Evolutionary conservation across 64 coral and sea anemone species (phyloP).

Genomic region (Dendronephthya gigantea): DNA sequence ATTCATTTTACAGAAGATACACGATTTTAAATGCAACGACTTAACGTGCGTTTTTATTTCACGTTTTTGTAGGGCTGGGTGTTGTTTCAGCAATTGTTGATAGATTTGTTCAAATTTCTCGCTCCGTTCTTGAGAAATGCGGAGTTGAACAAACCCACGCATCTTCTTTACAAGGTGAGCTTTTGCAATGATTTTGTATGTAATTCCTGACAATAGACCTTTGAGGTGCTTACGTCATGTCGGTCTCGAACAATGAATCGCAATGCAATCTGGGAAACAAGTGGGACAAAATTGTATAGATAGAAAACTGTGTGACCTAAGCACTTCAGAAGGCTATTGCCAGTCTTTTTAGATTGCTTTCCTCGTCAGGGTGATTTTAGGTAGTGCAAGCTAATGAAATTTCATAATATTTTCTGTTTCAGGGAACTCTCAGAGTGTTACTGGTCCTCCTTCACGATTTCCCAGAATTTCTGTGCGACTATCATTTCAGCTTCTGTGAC

Average conservation of each 20-base stretch:
- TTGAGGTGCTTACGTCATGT: too few relatives aligned
- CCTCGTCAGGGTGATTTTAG: too few relatives aligned
- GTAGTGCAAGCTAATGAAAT: not conserved
- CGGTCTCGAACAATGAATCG: too few relatives aligned
- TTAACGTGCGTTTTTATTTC: not conserved
- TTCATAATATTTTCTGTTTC: not conserved
- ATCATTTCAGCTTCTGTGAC: constrained; percentile 99
- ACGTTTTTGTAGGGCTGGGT: constrained; percentile 74
- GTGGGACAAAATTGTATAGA: too few relatives aligned
- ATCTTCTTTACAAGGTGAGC: constrained; percentile 84
- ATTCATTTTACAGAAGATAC: not conserved
- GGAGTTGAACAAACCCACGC: constrained; percentile 80
- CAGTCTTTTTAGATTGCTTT: too few relatives aligned
- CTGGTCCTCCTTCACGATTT: constrained; percentile 93
- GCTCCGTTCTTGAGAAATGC: constrained; percentile 96
- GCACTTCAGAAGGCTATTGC: too few relatives aligned
- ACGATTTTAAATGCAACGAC: too few relatives aligned
- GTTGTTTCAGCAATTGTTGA: constrained; percentile 83
- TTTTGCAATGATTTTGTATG: not conserved
- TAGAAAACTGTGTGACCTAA: too few relatives aligned
- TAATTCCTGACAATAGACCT: too few relatives aligned
- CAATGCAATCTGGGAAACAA: too few relatives aligned
- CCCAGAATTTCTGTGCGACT: constrained; percentile 98
- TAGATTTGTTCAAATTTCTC: constrained; percentile 96
- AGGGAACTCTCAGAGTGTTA: constrained; percentile 88